Evolutionary conservation across 2,113 vertebrate species (phyloP), one percentile per base, ranked within the genome.

Genomic region (Chelonoidis abingdonii): DNA sequence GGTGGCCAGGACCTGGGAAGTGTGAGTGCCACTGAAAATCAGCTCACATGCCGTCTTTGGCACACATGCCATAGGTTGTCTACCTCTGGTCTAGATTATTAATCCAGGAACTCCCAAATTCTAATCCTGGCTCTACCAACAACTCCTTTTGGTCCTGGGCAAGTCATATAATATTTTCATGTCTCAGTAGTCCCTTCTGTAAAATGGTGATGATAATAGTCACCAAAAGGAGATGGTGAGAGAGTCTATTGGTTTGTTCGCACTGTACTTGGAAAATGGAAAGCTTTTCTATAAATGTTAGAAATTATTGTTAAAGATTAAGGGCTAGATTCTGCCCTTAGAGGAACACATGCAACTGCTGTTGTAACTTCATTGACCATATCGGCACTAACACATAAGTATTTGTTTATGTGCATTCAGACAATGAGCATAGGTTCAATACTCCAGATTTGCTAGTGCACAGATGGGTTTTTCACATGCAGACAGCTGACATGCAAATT

Each of bases 401-500:
- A 82, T 9, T n/a, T 35, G 80, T 76, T 85, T 52, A 89, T 89
- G 35, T 80, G 47, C 49, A 38, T 56, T 86, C 2, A 1, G 89
- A 93, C 47, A 54, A 69, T 86, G 80, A 31, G 35, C 84, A 76
- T 72, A 78, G 84, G 89, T 95, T 95, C 93, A 94, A 83, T 52
- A 83, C 93, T 59, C 52, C 85, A 88, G 93, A 85, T 95, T 94
- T 57, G 16, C 85, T 89, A 83, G 80, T 95, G 96, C 90, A 93
- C 94, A 95, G 85, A 86, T 49, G 90, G 86, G 47, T 75, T 10
- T 89, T 95, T 89, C 47, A 25, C 86, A 87, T 92, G 95, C 95
- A 96, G 93, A 96, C 94, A 96, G 94, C 93, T 91, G 85, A 90
- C 92, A 96, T 96, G 95, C 83, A 96, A 95, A 97, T 97, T 93